A percentile compares a stretch with the other conserved stretches of the same genome.
Conservation (phyloP, 1,140 invertebrate species). For the Atta cephalotes region DNA sequence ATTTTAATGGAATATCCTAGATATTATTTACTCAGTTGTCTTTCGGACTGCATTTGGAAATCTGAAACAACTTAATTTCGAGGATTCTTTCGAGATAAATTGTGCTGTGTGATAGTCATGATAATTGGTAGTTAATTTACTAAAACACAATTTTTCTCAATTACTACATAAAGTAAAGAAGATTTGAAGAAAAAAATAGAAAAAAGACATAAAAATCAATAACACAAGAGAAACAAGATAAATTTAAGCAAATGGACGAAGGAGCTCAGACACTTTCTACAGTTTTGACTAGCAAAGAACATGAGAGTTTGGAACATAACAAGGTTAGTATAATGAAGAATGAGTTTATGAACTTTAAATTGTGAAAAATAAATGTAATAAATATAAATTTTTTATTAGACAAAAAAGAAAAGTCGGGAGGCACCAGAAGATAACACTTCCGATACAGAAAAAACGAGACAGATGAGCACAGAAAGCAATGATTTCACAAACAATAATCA, state of each 20-base stretch:
- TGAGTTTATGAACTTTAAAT: constrained; percentile 22
- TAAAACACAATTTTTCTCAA: neutral
- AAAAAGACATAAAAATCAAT: constrained; percentile 72
- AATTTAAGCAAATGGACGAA: constrained; percentile 73
- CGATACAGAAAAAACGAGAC: constrained; percentile 45
- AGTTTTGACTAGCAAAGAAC: neutral
- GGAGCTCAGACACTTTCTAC: constrained; percentile 51
- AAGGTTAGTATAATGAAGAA: constrained; percentile 20
- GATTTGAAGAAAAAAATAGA: constrained; percentile 75
- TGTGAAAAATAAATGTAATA: neutral
- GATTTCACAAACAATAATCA: neutral
- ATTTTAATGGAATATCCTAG: too few species aligned
- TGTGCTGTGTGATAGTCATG: too few species aligned
- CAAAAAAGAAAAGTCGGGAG: constrained; percentile 25
- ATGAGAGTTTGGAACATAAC: neutral
- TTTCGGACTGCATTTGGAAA: too few species aligned
- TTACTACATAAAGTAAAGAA: neutral
- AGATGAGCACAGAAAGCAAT: constrained; percentile 23
- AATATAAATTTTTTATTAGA: neutral
- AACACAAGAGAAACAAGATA: constrained; percentile 52
- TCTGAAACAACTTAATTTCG: neutral
- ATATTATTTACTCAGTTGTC: too few species aligned
- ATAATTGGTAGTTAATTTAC: neutral
- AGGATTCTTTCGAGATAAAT: too few species aligned
- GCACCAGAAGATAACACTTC: neutral